Evolutionary conservation across 2,888 invertebrate species (phyloP), one percentile per base, ranked within the genome.

Genomic region (Dynastes maya): DNA sequence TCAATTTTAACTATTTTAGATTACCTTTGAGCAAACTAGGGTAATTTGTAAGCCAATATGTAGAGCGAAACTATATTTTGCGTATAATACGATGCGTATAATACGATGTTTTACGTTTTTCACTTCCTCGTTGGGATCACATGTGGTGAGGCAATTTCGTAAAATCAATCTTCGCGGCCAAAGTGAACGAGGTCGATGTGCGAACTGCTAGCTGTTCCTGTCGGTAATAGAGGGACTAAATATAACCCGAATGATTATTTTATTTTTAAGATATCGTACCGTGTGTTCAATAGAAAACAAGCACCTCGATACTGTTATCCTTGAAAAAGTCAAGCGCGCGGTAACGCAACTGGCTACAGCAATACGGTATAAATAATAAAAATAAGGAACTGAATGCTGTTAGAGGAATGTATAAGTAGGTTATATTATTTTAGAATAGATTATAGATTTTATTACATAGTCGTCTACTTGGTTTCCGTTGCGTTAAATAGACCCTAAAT

Each of bases 121-220:
- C 27, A 32, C 63, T 63, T 63, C 63, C 63, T 63, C 32, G 32
- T 32, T 32, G 32, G 27, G 6, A 63, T 63, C 22, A 49, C 67
- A 45, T 67, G 67, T 67, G 40, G 45, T 2, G 22, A 67, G 27
- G 67, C 45, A 72, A 58, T 72, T 72, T 72, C 72, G 51, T 40
- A 72, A 58, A 72, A 72, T 72, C 58, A 58, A 72, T 72, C 58
- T 72, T 40, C 72, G 58, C 51, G 72, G 40, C 55, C 55, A 22
- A 37, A 55, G n/a, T 27, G 58, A 72, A 72, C 58, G 72, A 72
- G 72, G 72, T 72, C 72, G 72, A 37, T 72, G 72, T 58, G 72
- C 72, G 72, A 58, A 67, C 37, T 58, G 72, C 37, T 16, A 58
- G 72, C 37, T 16, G 72, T 72, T 37, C 40, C 58, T 40, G 72